Conservation (phyloP, 2,888 invertebrate species). For the Drosophila lacicola region DNA sequence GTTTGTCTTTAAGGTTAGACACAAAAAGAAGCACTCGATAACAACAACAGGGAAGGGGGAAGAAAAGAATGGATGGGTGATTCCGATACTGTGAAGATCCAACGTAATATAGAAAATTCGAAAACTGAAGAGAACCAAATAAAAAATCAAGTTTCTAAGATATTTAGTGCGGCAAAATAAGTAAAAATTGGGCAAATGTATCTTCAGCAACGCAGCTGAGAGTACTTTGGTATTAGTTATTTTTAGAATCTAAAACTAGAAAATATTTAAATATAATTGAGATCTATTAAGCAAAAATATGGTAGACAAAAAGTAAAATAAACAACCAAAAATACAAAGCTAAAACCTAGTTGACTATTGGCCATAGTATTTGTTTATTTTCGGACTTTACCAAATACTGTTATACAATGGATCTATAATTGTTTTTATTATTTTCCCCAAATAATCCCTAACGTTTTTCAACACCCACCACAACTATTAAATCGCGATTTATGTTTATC, state of each 20-base stretch:
- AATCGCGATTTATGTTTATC: slow-evolving; percentile 16
- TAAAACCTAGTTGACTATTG: background rate
- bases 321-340: background rate
- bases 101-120: background rate
- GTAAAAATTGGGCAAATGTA: no score
- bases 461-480: background rate
- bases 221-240: no score
- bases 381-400: background rate
- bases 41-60: slow-evolving; percentile 17
- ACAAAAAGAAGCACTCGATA: slow-evolving; percentile 59
- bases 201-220: no score
- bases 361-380: background rate
- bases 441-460: background rate
- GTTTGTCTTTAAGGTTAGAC: slow-evolving; percentile 65
- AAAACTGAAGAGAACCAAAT: background rate
- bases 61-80: slow-evolving; percentile 8
- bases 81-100: slow-evolving; percentile 4
- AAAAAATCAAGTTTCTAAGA: background rate
- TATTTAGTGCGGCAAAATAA: background rate
- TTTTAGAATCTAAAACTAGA: no score
- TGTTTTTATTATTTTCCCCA: background rate
- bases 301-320: background rate
- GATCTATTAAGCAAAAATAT: background rate
- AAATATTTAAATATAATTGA: background rate
- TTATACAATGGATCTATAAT: background rate